Conservation (phyloP, 2,113 vertebrate species). For the Scalopus aquaticus region DNA sequence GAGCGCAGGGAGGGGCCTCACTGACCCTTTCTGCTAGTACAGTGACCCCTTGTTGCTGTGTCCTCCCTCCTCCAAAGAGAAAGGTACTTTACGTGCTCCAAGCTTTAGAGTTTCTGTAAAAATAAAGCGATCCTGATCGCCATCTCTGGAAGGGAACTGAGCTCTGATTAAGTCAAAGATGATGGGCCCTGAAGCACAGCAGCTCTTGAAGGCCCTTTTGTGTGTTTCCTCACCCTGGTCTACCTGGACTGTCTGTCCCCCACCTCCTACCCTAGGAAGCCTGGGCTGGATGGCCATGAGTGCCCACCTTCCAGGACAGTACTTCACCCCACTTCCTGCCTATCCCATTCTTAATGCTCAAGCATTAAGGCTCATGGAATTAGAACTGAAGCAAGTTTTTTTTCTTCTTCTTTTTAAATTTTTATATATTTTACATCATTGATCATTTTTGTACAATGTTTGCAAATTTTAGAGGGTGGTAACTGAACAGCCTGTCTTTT, state of each 20-base stretch:
- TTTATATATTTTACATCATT: too few relatives aligned
- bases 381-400: background rate
- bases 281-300: background rate
- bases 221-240: background rate
- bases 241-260: rapidly evolving
- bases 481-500: background rate
- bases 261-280: background rate
- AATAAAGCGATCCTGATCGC: background rate
- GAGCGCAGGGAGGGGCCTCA: background rate
- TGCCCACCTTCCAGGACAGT: too few relatives aligned
- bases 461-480: background rate
- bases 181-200: background rate
- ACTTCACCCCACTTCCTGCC: rapidly evolving
- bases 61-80: background rate
- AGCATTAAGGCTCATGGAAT: background rate
- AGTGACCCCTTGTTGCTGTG: background rate
- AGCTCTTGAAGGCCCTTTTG: background rate
- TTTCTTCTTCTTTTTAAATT: too few relatives aligned
- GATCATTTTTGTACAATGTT: too few relatives aligned
- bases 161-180: background rate
- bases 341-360: background rate
- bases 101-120: background rate
- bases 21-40: background rate
- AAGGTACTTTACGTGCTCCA: background rate
- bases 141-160: background rate